Evolutionary conservation across 2,888 invertebrate genomes (phyloP).

Genomic region (Isotomurus palustris): DNA sequence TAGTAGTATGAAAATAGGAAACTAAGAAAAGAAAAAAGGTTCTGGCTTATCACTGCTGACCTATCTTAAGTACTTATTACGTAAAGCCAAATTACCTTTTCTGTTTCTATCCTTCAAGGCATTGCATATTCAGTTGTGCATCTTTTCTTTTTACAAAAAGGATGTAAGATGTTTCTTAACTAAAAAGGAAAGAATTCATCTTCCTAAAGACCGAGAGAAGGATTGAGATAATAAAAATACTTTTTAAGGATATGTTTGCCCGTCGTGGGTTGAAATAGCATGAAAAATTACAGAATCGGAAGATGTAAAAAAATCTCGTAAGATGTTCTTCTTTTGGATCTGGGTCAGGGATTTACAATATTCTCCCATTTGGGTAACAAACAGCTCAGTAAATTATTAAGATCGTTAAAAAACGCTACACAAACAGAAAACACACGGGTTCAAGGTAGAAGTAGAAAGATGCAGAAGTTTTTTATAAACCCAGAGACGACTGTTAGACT

Average conservation of each 20-base stretch:
- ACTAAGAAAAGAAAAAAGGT: slow-evolving; percentile 2
- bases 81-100: background rate
- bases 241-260: slow-evolving; percentile 5
- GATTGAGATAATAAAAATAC: no score
- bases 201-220: background rate
- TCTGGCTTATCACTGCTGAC: slow-evolving; percentile 23
- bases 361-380: background rate
- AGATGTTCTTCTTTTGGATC: slow-evolving; percentile 4
- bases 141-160: no score
- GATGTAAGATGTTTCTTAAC: no score
- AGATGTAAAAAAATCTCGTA: background rate
- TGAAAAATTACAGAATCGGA: background rate
- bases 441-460: no score
- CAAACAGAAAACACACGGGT: background rate
- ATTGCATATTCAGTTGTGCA: slow-evolving; percentile 13
- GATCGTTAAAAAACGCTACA: slow-evolving; percentile 4
- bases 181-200: background rate
- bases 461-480: no score
- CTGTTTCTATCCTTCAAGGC: background rate
- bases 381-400: slow-evolving; percentile 9
- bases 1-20: no score
- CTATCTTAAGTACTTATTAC: slow-evolving; percentile 18
- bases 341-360: slow-evolving; percentile 15
- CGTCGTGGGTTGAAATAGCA: background rate
- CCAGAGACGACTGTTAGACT: no score